A percentile compares a stretch with the other conserved stretches of the same genome.
Conservation (phyloP, 2,113 vertebrate species). For the Dicaeum eximium region DNA sequence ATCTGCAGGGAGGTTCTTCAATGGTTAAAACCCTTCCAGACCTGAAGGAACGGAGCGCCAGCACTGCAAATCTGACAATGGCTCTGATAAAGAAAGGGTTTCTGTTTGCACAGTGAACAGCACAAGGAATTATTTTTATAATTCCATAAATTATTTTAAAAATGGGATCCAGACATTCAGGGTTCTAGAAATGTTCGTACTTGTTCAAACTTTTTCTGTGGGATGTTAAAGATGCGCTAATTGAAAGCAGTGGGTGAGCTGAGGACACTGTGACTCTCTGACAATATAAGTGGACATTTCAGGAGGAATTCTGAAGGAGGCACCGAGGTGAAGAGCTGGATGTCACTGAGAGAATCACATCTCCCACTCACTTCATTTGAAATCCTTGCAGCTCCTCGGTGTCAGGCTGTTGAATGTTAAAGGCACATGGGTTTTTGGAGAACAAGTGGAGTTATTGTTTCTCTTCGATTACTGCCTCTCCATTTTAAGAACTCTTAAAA, state of each 20-base stretch:
- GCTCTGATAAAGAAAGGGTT: background rate
- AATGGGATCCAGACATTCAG: fast-evolving
- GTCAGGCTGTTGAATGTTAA: background rate
- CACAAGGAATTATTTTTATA: background rate
- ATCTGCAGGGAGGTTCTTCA: background rate
- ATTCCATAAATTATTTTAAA: background rate
- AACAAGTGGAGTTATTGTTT: background rate
- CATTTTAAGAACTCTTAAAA: background rate
- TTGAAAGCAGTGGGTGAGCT: background rate
- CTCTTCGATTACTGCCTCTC: background rate
- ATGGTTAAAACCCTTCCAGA: background rate
- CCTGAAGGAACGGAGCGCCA: background rate
- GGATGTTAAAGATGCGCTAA: background rate
- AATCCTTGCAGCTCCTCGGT: background rate
- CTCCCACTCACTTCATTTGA: background rate
- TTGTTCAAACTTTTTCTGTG: background rate
- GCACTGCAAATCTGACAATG: background rate
- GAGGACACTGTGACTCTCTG: background rate
- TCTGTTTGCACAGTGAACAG: background rate
- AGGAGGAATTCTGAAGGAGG: background rate
- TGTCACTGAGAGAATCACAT: background rate
- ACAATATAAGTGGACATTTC: background rate
- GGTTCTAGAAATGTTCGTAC: background rate
- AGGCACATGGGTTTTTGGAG: background rate
- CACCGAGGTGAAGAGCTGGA: background rate